Evolutionary conservation across 2,113 vertebrate genomes (phyloP).

Genomic region (Enhydra lutris): DNA sequence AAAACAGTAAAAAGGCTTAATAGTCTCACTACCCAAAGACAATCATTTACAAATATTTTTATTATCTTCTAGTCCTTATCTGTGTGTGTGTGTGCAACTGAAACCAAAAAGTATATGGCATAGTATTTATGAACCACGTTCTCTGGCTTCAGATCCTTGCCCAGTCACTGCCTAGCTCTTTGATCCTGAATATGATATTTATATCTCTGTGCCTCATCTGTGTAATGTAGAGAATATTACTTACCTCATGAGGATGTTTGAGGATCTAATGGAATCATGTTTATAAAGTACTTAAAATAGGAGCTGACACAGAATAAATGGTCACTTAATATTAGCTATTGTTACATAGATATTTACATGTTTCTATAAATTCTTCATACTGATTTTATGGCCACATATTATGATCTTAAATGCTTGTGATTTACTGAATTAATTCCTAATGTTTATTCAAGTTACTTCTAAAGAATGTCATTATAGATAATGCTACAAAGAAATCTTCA

Average conservation of each 20-base stretch:
- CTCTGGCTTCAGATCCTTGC: background rate
- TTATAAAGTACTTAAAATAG: background rate
- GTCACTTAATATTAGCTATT: background rate
- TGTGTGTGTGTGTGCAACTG: background rate
- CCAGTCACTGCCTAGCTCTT: background rate
- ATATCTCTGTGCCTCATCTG: background rate
- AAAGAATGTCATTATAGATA: background rate
- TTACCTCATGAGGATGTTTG: background rate
- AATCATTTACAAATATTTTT: background rate
- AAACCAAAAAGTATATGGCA: background rate
- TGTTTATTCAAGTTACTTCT: background rate
- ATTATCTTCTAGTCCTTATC: background rate
- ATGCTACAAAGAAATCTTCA: background rate
- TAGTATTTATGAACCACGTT: background rate
- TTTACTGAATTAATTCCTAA: background rate
- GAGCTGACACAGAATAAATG: background rate
- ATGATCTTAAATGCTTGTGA: background rate
- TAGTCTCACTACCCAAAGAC: background rate
- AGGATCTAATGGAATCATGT: background rate
- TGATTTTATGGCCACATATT: background rate
- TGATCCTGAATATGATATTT: background rate
- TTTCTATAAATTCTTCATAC: background rate
- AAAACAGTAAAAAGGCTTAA: background rate
- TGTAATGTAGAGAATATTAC: background rate
- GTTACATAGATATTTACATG: background rate